Percentiles rank a stretch among this genome's conserved stretches.
Evolutionary conservation across 2,797 vertebrate genomes (phyloP).

Genomic region (Tragopan temminckii): DNA sequence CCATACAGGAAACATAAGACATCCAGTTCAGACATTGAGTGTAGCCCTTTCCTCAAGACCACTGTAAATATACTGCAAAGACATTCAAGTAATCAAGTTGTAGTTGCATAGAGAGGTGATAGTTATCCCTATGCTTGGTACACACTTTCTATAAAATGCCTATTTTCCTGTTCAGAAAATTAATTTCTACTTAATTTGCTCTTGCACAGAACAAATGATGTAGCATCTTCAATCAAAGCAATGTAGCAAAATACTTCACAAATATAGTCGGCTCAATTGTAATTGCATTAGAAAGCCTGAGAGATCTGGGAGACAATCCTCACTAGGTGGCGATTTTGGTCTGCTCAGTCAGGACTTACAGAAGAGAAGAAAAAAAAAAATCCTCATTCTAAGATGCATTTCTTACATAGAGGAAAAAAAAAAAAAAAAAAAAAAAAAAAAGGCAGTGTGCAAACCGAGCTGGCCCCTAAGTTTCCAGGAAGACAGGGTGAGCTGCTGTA

Average conservation of each 20-base stretch:
- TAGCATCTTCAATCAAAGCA: neutral
- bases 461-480: rapidly evolving
- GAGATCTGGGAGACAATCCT: neutral
- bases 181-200: neutral
- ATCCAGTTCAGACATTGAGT: neutral
- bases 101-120: neutral
- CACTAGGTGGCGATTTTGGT: constrained; percentile 69
- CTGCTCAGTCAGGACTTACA: neutral
- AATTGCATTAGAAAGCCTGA: neutral
- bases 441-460: neutral
- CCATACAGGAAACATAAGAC: neutral
- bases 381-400: neutral
- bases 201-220: neutral
- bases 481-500: rapidly evolving
- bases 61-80: neutral
- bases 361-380: neutral
- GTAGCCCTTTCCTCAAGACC: neutral
- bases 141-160: neutral
- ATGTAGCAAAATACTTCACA: neutral
- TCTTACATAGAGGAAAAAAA: neutral
- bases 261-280: rapidly evolving
- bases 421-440: neutral
- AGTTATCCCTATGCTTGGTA: neutral
- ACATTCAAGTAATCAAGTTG: neutral
- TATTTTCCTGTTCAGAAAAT: neutral